A percentile compares a stretch with the other conserved stretches of the same genome.
phyloP scores from a whole-genome alignment of 2,888 invertebrate genomes.

The Leptinotarsa haldemani region DNA sequence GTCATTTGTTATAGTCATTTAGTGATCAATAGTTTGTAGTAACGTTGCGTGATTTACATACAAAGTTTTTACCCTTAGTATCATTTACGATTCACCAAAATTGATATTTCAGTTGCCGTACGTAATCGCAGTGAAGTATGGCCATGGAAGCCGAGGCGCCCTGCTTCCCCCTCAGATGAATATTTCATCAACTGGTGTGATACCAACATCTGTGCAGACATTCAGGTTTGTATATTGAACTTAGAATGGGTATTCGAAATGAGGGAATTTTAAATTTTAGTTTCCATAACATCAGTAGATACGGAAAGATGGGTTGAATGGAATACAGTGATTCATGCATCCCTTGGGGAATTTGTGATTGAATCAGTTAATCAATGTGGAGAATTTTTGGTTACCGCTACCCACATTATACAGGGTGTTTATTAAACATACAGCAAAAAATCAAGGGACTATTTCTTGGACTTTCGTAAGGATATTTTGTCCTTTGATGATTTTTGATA shows the following conservation, averaged over 20 bases:
- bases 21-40: conserved; percentile 19
- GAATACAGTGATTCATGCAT: neutral
- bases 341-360: neutral
- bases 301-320: neutral
- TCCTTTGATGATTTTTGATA: no score
- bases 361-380: neutral
- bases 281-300: neutral
- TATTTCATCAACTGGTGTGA: conserved; percentile 82
- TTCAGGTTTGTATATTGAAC: conserved; percentile 70
- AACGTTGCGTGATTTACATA: conserved; percentile 22
- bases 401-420: no score
- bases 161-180: conserved; percentile 84
- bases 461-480: no score
- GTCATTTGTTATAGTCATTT: conserved; percentile 9
- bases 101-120: conserved; percentile 74
- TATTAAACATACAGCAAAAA: no score
- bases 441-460: no score
- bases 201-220: conserved; percentile 82
- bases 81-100: conserved; percentile 35
- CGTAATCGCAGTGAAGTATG: conserved; percentile 81
- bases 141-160: conserved; percentile 75
- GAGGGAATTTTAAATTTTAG: conserved; percentile 26
- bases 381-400: neutral
- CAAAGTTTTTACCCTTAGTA: conserved; percentile 3
- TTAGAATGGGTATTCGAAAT: conserved; percentile 28